Evolutionary conservation across 53 echinoderm and acorn worm genomes (phyloP), one percentile per base, ranked within the genome.

Genomic region (Glandiceps talaboti): DNA sequence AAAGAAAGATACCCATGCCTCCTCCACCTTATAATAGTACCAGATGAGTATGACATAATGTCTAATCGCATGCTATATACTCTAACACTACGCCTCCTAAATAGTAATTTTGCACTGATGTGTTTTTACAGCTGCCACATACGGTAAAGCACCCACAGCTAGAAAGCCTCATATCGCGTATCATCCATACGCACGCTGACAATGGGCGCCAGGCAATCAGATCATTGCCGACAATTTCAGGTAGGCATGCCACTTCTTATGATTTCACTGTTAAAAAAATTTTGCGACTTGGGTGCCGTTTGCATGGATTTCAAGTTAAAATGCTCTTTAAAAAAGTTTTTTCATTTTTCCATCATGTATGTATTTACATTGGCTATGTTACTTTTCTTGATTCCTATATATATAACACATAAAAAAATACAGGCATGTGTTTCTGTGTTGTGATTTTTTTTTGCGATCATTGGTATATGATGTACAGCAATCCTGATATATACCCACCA

Each of bases 201-300:
- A 45, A 45, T 45, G 64, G 64, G 64, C 64, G 64, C 64, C 64
- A 45, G 64, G 64, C 64, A 45, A 45, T 45, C 64, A 45, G 64
- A 45, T 45, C 64, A 45, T 45, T 45, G 64, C 64, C 64, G 64
- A 45, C 64, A 45, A 45, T 45, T 45, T 45, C 64, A 45, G 64
- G 64, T 45, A 45, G 64, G 64, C 64, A 45, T 45, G 64, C 64
- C 64, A 45, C 64, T 45, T 45, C 64, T 45, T 45, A 45, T 45
- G 64, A 45, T 45, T 45, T 45, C 64, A 45, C 64, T 20, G 20
- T 45, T 45, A 45, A 45, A 45, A 45, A 6, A 45, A 45, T 45
- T 45, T 45, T 6, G 64, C 64, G 6, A 45, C 64, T 12, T 45
- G 64, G 64, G 64, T 45, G 64, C 64, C 20, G 64, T 45, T 20